Evolutionary conservation across 2,888 invertebrate species (phyloP), one percentile per base, ranked within the genome.

Genomic region (Parnassius mnemosyne): DNA sequence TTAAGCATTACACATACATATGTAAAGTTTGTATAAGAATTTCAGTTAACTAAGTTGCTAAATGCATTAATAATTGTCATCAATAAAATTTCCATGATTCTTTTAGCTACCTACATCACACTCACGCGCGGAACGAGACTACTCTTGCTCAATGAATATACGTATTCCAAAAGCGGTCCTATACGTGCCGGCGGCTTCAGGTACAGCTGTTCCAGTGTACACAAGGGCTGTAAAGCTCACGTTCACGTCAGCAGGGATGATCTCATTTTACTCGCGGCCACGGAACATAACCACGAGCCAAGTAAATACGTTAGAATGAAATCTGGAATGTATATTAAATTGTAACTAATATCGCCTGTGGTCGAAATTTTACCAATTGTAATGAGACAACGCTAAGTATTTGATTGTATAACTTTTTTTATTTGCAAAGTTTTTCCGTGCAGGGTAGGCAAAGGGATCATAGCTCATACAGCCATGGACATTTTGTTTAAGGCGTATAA

Each of bases 201-300:
- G 11, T 84, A 76, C 62, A 70, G 61, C n/a, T 84, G 83, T 53
- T 80, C 79, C 3, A 67, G 63, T 11, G 43, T 53, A 0, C 62
- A 66, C 9, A 67, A 66, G 50, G 50, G 63, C 3, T 80, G 80
- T 58, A 80, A 70, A 20, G 70, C 72, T 3, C 58, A 59, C 47
- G 65, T 69, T 3, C 69, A 72, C 51, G 53, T 75, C 1, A 65
- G n/a, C 25, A 61, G 57, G 10, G 64, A 70, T 13, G 65, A 71
- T 55, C 34, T 61, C 46, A 68, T 75, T 10, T 52, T 65, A 3
- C 44, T 44, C 13, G 60, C 61, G 7, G 16, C 42, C 12, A 60
- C 61, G 3, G 63, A 66, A 11, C 74, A 74, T 50, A 71, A 70
- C 57, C 72, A 72, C 51, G 16, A 44, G 10, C 67, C 65, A 1